Base-by-base conservation (phyloP, 2,888 invertebrate species). In the Junonia oenone region DNA sequence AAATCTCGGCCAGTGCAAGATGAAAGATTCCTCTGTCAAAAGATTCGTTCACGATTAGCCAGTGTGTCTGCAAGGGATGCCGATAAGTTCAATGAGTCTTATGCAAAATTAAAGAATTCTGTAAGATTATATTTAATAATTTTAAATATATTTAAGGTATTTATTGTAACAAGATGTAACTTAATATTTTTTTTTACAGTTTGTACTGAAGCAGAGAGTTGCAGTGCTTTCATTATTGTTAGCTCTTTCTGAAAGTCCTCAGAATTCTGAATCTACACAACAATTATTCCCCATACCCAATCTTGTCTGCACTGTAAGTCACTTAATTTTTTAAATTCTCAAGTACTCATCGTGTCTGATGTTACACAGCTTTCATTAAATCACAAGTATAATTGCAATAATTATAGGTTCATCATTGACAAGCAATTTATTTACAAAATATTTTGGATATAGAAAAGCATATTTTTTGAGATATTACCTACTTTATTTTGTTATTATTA, bases 191-290 rank as follows among this genome's bases (percentile, higher is more conserved):
- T 65, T 53, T n/a, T n/a, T n/a, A n/a, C 82, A 93, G 92, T 90
- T 91, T 62, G 86, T 93, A 45, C 75, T 93, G 55, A 91, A 92
- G 65, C 92, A 93, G 70, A 85, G 93, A 63, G 91, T 91, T 54
- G 91, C 92, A 27, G 80, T 94, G 11, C 67, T 93, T 62, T 82
- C 90, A 38, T 80, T 93, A 58, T 75, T 93, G 43, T 71, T 86
- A 56, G 80, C 83, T 8, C 67, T 91, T 17, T 83, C 90, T 2
- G 85, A 89, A 47, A 63, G 73, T 47, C 71, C 80, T n/a, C 75
- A 76, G 2, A 68, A 73, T 45, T 66, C 76, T 3, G 81, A 82
- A 43, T 81, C 81, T 6, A 88, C 88, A 35, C 83, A 82, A 27
- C 88, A 84, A 61, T 68, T 89, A 11, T 90, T 90, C 61, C 88